phyloP scores from a whole-genome alignment of 2,113 vertebrate species.

The Eleginops maclovinus region DNA sequence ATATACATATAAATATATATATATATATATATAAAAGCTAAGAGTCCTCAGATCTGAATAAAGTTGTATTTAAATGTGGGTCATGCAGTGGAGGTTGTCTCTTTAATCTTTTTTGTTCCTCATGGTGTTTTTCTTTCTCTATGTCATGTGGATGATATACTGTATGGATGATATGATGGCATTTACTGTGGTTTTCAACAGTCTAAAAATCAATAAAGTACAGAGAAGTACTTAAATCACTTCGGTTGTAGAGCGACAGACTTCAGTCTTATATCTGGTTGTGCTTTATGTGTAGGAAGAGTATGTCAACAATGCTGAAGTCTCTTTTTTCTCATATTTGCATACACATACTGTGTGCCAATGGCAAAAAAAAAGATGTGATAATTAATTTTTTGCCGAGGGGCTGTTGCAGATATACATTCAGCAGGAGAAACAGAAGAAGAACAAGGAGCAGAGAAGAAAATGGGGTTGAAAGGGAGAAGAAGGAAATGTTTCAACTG shows the following conservation, averaged over 20 bases:
- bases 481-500: conserved; percentile 63
- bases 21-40: conserved; percentile 61
- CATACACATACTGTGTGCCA: conserved; percentile 68
- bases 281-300: conserved; percentile 52
- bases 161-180: conserved; percentile 83
- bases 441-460: conserved; percentile 16
- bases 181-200: conserved; percentile 83
- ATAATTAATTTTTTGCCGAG: conserved; percentile 53
- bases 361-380: conserved; percentile 67
- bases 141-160: conserved; percentile 82
- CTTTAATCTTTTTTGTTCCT: conserved; percentile 68
- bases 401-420: conserved; percentile 54
- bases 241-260: conserved; percentile 50
- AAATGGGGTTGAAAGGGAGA: conserved; percentile 56
- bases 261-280: conserved; percentile 57
- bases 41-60: conserved; percentile 80
- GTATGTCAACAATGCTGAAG: conserved; percentile 66
- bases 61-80: conserved; percentile 85
- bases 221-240: conserved; percentile 71
- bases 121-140: conserved; percentile 66
- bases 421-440: conserved; percentile 29
- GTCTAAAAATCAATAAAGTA: conserved; percentile 82
- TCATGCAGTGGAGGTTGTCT: conserved; percentile 80
- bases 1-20: conserved; percentile 69
- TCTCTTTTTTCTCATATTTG: conserved; percentile 74